Percentiles rank a stretch among this genome's conserved stretches.
Evolutionary conservation across 2,113 vertebrate species (phyloP).

Genomic region (Dendropsophus ebraccatus): DNA sequence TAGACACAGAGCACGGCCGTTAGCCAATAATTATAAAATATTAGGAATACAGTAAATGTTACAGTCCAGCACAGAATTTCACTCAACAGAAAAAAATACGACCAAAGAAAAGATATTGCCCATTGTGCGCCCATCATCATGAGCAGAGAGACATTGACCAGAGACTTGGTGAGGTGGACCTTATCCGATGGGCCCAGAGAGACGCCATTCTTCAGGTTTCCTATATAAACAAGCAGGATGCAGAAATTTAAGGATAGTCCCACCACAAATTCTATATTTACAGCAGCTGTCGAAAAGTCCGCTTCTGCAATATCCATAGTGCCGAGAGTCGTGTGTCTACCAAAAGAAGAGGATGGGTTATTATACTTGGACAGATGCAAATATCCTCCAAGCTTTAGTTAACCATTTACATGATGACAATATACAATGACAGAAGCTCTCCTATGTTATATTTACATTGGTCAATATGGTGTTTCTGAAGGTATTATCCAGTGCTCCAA

Average conservation of each 20-base stretch:
- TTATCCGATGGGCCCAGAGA: background rate
- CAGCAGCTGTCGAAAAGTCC: background rate
- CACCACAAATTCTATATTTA: background rate
- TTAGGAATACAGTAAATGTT: background rate
- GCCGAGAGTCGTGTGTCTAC: background rate
- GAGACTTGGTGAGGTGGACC: background rate
- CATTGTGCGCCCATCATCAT: background rate
- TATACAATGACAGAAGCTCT: too few species aligned
- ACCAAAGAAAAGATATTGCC: background rate
- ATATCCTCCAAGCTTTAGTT: background rate
- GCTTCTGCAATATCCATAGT: background rate
- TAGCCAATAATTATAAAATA: background rate
- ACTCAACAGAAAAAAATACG: background rate
- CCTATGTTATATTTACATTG: too few species aligned
- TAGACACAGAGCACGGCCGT: background rate
- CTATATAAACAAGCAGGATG: background rate
- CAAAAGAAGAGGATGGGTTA: background rate
- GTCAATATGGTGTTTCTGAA: too few species aligned
- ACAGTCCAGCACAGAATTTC: background rate
- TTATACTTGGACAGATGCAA: background rate
- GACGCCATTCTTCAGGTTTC: background rate
- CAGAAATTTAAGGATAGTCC: background rate
- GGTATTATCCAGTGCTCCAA: too few species aligned
- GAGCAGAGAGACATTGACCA: background rate
- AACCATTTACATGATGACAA: background rate